Base-by-base conservation (phyloP, 92 coral and sea anemone genomes). In the Desmophyllum pertusum region DNA sequence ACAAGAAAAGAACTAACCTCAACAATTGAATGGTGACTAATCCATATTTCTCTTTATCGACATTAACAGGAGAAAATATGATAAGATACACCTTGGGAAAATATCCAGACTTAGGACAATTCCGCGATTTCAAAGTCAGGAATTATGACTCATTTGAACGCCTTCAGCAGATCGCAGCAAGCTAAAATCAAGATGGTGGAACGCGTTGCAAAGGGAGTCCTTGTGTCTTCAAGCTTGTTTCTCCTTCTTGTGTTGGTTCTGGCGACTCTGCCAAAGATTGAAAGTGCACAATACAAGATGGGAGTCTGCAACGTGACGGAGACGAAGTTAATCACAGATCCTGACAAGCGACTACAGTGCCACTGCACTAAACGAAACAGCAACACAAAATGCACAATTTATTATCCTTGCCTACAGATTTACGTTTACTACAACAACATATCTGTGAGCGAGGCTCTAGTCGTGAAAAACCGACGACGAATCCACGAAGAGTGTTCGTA, bases 351-450 rank as follows among this genome's bases (percentile, higher is more conserved):
- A 70, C 89, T 79, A 1, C 86, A 46, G 25, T 91, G 94, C 38
- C 80, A 69, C 66, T 91, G 94, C 62, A 45, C 70, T 7, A 27
- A 50, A 23, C 59, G 66, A 0, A 65, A 73, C 38, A 73, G 68
- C 45, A 21, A 68, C 10, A n/a, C 90, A 46, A 88, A 77, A 88
- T 91, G 94, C 70, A 48, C 69, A 21, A 91, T 91, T 59, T 85
- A 75, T 51, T 91, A 91, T 76, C 94, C 94, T 19, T 91, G 94
- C 53, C 30, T 91, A 15, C 87, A 88, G 46, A 53, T 91, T 18
- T 42, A 79, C 38, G 94, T 84, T 21, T 73, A 86, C 14, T 88
- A 50, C 78, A 86, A 82, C 46, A 68, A 73, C 43, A 25, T 18
- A 13, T 38, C 42, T 6, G 43, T 11, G 21, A 69, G 57, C 6